Evolutionary conservation across 2,888 invertebrate species (phyloP).

Genomic region (Mythimna vitellina): DNA sequence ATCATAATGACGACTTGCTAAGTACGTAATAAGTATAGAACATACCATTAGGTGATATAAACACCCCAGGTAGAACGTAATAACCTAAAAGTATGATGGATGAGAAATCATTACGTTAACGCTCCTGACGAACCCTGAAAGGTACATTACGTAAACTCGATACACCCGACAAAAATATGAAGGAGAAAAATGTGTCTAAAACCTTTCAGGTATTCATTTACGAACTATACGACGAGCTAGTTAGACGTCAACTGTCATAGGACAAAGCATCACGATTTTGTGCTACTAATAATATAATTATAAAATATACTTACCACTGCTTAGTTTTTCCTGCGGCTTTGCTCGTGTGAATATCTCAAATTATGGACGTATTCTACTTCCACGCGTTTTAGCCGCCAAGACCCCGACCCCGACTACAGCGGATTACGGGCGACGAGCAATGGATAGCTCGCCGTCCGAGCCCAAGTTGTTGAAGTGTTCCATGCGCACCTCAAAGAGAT

Average conservation of each 20-base stretch:
- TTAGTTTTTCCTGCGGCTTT: background rate
- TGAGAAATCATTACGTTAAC: constrained; percentile 26
- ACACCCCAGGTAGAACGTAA: constrained; percentile 7
- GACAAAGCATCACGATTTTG: constrained; percentile 15
- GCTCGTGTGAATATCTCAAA: background rate
- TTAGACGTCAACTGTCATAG: constrained; percentile 11
- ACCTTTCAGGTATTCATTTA: constrained; percentile 32
- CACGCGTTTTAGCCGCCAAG: too few relatives aligned
- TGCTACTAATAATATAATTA: constrained; percentile 9
- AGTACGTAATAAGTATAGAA: background rate
- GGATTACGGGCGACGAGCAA: too few relatives aligned
- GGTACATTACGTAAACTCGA: constrained; percentile 5
- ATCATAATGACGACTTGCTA: background rate
- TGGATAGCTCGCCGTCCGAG: too few relatives aligned
- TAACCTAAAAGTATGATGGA: constrained; percentile 35
- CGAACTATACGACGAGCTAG: constrained; percentile 2
- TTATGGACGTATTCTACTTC: background rate
- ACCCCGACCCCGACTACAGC: too few relatives aligned
- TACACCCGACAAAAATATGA: constrained; percentile 6
- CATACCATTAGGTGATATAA: background rate
- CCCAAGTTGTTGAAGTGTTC: too few relatives aligned
- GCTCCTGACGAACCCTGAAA: constrained; percentile 2
- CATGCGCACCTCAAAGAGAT: too few relatives aligned
- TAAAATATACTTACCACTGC: background rate
- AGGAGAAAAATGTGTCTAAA: constrained; percentile 18